Percentiles rank a stretch among this genome's conserved stretches.
phyloP scores from a whole-genome alignment of 2,888 invertebrate genomes.

The Reticulitermes lucifugus region DNA sequence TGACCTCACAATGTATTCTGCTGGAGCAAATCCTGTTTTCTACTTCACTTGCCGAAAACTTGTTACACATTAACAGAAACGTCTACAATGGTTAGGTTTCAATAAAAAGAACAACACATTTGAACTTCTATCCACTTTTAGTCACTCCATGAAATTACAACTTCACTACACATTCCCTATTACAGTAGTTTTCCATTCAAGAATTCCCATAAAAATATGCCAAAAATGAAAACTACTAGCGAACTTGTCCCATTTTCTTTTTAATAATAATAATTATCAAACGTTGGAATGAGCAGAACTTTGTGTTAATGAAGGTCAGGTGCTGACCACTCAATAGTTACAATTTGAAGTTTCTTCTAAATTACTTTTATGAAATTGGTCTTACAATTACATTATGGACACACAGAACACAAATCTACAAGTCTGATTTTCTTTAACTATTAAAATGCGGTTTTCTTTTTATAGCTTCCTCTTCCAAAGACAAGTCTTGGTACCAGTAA shows the following conservation, averaged over 20 bases:
- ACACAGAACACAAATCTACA: constrained; percentile 50
- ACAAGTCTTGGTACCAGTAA: constrained; percentile 36
- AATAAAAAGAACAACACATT: constrained; percentile 44
- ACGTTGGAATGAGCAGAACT: constrained; percentile 52
- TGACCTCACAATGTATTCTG: neutral
- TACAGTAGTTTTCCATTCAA: constrained; percentile 41
- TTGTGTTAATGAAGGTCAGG: constrained; percentile 26
- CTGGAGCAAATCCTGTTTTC: neutral
- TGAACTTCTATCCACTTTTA: constrained; percentile 56
- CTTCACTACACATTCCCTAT: constrained; percentile 49
- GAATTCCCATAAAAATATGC: constrained; percentile 41
- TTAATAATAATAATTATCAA: constrained; percentile 48
- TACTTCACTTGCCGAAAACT: neutral
- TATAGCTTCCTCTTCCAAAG: constrained; percentile 34
- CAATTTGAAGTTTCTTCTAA: constrained; percentile 37
- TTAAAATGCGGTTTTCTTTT: constrained; percentile 39
- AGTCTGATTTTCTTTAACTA: constrained; percentile 40
- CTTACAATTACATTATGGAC: constrained; percentile 44
- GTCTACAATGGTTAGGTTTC: constrained; percentile 12
- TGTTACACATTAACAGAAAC: neutral
- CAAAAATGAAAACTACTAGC: constrained; percentile 40
- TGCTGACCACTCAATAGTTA: constrained; percentile 42
- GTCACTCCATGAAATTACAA: constrained; percentile 56
- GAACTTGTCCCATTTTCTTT: constrained; percentile 33
- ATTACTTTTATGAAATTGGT: constrained; percentile 48